Percentiles rank a stretch among this genome's conserved stretches.
These are phyloP conservation scores for Stratiomys singularior DNA, from an alignment of 2,888 invertebrate genomes.

Conservation along the genomic window DNA sequence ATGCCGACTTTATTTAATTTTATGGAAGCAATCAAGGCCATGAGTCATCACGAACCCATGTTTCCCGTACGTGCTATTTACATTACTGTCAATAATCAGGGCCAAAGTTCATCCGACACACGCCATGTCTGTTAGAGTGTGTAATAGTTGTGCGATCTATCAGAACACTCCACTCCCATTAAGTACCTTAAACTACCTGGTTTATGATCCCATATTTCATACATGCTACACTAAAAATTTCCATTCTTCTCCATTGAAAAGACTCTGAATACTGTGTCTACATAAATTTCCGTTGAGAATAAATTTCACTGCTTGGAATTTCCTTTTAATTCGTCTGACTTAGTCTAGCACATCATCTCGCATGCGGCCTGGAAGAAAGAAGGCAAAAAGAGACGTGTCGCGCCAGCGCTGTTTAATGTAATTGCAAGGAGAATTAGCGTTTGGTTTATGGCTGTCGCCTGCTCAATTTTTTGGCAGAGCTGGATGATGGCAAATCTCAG, in stretches of 20 bases:
- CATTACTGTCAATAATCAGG: background rate
- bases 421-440: conserved; percentile 12
- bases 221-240: background rate
- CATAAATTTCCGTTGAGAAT: conserved; percentile 26
- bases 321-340: conserved; percentile 11
- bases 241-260: background rate
- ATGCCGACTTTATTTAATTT: background rate
- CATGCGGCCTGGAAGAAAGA: conserved; percentile 28
- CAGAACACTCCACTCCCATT: background rate
- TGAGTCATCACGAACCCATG: background rate
- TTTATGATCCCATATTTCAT: conserved; percentile 1
- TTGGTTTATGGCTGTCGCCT: background rate
- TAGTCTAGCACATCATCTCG: conserved; percentile 7
- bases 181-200: conserved; percentile 17
- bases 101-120: background rate
- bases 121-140: background rate
- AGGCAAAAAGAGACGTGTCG: background rate
- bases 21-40: background rate
- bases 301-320: conserved; percentile 38
- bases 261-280: background rate
- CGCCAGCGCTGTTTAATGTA: background rate
- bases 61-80: background rate
- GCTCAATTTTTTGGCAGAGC: conserved; percentile 15
- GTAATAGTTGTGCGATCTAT: background rate
- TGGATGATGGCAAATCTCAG: background rate